Evolutionary conservation across 2,888 invertebrate species (phyloP).

Genomic region (Drosophila buzzatii): DNA sequence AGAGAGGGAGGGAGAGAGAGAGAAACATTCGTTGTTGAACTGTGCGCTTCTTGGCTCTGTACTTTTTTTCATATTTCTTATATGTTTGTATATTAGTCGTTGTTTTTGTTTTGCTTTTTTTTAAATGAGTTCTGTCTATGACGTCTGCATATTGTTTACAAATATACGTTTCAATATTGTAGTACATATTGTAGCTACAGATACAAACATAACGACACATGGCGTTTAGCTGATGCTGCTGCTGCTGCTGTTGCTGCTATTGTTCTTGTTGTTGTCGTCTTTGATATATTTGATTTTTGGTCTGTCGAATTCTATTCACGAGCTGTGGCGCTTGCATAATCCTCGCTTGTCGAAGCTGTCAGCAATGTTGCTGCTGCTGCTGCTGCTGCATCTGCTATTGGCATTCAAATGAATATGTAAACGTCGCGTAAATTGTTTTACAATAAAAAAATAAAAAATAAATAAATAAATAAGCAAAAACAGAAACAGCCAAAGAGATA

Average conservation of each 20-base stretch:
- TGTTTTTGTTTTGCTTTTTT: constrained; percentile 42
- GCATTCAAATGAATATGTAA: constrained; percentile 77
- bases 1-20: neutral
- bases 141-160: constrained; percentile 78
- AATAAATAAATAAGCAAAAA: neutral
- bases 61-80: constrained; percentile 44
- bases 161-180: constrained; percentile 66
- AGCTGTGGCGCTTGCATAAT: constrained; percentile 75
- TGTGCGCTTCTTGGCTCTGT: constrained; percentile 45
- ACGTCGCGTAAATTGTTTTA: constrained; percentile 56
- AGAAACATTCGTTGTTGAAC: constrained; percentile 12
- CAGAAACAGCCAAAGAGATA: neutral
- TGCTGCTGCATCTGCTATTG: constrained; percentile 69
- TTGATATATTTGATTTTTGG: constrained; percentile 44
- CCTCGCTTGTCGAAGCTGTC: constrained; percentile 73
- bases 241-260: neutral
- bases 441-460: constrained; percentile 19
- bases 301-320: constrained; percentile 32
- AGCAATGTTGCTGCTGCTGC: constrained; percentile 41
- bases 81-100: constrained; percentile 31
- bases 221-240: constrained; percentile 35
- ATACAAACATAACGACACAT: constrained; percentile 60
- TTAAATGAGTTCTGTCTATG: constrained; percentile 75
- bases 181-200: constrained; percentile 40
- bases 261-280: constrained; percentile 20